A percentile compares a stretch with the other conserved stretches of the same genome.
Conservation (phyloP, 2,113 vertebrate genomes). For the Cranoglanis bouderius region DNA sequence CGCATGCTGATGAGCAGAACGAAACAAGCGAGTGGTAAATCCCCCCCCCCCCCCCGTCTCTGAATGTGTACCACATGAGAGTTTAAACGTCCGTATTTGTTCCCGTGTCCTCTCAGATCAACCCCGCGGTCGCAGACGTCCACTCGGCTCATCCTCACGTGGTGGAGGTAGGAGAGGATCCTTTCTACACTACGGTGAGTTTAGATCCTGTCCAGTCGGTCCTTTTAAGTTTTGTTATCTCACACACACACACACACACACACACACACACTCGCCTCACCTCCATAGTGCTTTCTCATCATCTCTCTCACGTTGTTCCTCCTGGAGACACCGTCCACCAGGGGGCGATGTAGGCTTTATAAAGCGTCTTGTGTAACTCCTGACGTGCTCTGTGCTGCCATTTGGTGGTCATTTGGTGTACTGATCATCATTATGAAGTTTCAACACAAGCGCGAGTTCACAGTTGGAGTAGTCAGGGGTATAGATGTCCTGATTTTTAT, state of each 20-base stretch:
- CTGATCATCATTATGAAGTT: neutral
- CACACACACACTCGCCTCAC: neutral
- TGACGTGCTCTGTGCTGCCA: neutral
- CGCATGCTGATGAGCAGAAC: too few species aligned
- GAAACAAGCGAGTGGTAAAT: too few species aligned
- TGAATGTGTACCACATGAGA: neutral
- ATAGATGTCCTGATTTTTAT: too few species aligned
- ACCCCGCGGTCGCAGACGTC: conserved; percentile 77
- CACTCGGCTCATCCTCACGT: conserved; percentile 76
- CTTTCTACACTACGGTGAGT: conserved; percentile 57
- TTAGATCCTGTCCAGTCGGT: neutral
- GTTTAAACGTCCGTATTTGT: neutral
- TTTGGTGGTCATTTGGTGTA: neutral
- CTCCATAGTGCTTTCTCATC: neutral
- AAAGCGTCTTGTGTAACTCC: neutral
- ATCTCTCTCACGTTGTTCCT: neutral
- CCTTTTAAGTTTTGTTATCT: too few species aligned
- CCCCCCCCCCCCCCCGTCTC: neutral
- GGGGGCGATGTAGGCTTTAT: conserved; percentile 58
- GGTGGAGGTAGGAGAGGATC: conserved; percentile 70
- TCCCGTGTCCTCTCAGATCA: conserved; percentile 74
- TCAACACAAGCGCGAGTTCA: neutral
- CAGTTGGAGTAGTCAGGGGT: too few species aligned
- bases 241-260: neutral
- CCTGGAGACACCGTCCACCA: conserved; percentile 34